These are phyloP conservation scores for Campaea margaritaria DNA, from an alignment of 2,888 invertebrate species.

Conservation along the genomic window DNA sequence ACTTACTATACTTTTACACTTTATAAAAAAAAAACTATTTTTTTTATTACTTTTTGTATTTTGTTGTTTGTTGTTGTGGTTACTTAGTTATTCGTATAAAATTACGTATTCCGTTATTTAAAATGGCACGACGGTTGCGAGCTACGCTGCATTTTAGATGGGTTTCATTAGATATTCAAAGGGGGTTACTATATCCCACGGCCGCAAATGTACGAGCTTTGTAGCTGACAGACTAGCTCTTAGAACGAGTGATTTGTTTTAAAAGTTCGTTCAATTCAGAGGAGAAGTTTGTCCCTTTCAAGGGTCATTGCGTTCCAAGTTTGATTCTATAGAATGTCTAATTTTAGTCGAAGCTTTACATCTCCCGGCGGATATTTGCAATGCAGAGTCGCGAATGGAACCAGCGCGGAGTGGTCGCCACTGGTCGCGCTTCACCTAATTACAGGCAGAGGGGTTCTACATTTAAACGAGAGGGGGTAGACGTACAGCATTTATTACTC, in stretches of 20 bases:
- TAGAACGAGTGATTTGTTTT: constrained; percentile 13
- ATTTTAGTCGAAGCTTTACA: constrained; percentile 2
- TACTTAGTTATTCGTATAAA: too few species aligned
- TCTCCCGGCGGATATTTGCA: constrained; percentile 8
- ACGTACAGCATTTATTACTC: constrained; percentile 10
- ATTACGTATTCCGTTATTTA: too few species aligned
- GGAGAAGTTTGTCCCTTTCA: constrained; percentile 12
- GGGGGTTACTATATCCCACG: background rate
- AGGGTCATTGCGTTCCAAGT: constrained; percentile 19
- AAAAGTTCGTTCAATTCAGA: constrained; percentile 8
- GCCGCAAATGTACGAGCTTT: background rate
- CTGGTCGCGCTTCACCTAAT: constrained; percentile 6
- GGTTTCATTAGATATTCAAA: background rate
- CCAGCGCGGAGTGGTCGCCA: constrained; percentile 6
- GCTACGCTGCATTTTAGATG: background rate
- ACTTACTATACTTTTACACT: too few species aligned
- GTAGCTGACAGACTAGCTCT: background rate
- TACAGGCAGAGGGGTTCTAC: constrained; percentile 4
- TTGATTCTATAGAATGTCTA: constrained; percentile 12
- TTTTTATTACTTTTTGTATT: too few species aligned
- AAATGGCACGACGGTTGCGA: background rate
- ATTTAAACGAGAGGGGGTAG: background rate
- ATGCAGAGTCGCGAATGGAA: constrained; percentile 14
- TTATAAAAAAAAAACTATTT: too few species aligned
- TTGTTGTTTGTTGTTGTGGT: too few species aligned